A percentile compares a stretch with the other conserved stretches of the same genome.
Conservation (phyloP, 2,113 vertebrate species). For the Leptobrachium leishanense region DNA sequence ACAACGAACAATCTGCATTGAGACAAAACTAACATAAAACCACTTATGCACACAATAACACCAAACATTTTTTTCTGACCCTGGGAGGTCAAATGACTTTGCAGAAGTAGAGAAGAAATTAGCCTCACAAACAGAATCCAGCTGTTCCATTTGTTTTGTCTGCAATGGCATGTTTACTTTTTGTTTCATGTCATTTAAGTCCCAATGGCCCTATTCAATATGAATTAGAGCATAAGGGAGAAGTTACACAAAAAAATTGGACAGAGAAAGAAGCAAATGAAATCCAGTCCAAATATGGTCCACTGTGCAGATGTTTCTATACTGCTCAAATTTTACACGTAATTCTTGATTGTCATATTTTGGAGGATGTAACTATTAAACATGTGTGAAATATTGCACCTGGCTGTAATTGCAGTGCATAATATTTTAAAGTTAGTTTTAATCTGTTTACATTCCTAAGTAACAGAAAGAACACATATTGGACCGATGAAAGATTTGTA, state of each 20-base stretch:
- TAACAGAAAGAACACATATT: neutral
- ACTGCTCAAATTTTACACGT: constrained; percentile 11
- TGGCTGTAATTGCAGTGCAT: constrained; percentile 9
- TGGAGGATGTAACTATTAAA: neutral
- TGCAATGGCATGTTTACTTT: constrained; percentile 45
- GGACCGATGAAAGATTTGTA: neutral
- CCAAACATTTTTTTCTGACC: constrained; percentile 34
- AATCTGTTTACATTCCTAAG: constrained; percentile 5
- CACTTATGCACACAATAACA: constrained; percentile 23
- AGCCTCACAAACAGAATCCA: constrained; percentile 44
- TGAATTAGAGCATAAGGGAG: constrained; percentile 32
- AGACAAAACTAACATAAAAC: constrained; percentile 29
- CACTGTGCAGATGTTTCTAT: constrained; percentile 25
- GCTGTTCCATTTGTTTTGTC: constrained; percentile 44
- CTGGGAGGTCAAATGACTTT: constrained; percentile 39
- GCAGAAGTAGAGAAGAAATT: constrained; percentile 40
- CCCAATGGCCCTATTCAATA: constrained; percentile 34
- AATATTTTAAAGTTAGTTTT: constrained; percentile 2
- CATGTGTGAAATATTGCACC: constrained; percentile 19
- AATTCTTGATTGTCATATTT: constrained; percentile 30
- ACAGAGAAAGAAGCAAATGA: constrained; percentile 2
- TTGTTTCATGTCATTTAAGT: constrained; percentile 43
- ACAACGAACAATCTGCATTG: neutral
- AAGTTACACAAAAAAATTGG: constrained; percentile 39
- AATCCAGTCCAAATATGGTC: constrained; percentile 35